Evolutionary conservation across 2,888 invertebrate species (phyloP).

Genomic region (Agrochola macilenta): DNA sequence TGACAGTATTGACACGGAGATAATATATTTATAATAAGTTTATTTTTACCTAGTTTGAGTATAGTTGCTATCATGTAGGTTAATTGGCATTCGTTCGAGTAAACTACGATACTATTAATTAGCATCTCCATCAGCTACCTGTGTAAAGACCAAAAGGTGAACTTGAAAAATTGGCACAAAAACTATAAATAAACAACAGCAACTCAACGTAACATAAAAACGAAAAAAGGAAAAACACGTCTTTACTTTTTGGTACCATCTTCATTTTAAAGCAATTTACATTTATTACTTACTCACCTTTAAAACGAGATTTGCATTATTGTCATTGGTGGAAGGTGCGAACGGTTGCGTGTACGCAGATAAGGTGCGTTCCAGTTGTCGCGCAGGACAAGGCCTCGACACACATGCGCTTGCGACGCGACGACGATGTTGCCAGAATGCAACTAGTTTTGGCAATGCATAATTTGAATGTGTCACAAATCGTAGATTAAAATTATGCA

Average conservation of each 20-base stretch:
- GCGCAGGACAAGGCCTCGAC: slow-evolving; percentile 74
- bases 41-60: neutral
- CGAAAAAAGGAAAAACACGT: slow-evolving; percentile 32
- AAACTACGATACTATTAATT: slow-evolving; percentile 1
- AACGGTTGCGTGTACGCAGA: slow-evolving; percentile 74
- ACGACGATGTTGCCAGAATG: slow-evolving; percentile 58
- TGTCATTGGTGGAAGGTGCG: slow-evolving; percentile 71
- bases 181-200: slow-evolving; percentile 45
- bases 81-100: neutral
- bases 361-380: slow-evolving; percentile 73
- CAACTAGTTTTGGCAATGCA: slow-evolving; percentile 53
- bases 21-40: neutral
- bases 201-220: neutral
- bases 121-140: slow-evolving; percentile 6
- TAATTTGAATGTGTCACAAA: slow-evolving; percentile 28
- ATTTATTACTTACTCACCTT: slow-evolving; percentile 72
- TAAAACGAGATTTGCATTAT: slow-evolving; percentile 55
- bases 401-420: slow-evolving; percentile 64
- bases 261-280: slow-evolving; percentile 68
- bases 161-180: slow-evolving; percentile 53
- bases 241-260: slow-evolving; percentile 51
- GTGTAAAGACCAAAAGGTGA: slow-evolving; percentile 29
- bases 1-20: slow-evolving; percentile 18
- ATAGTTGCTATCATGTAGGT: neutral
- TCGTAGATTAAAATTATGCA: neutral